phyloP scores from a whole-genome alignment of 2,797 vertebrate species.

The Squalus acanthias region DNA sequence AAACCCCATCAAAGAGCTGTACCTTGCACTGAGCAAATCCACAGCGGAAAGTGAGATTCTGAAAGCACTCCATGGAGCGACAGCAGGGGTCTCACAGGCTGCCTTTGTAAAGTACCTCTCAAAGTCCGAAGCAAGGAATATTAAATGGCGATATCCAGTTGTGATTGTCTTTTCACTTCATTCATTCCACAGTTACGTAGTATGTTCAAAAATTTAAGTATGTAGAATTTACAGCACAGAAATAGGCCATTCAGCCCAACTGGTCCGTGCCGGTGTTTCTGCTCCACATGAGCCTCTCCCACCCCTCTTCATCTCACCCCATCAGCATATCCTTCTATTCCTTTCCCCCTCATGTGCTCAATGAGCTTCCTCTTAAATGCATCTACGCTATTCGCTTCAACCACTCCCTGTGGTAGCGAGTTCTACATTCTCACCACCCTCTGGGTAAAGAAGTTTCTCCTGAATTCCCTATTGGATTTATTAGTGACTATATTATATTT shows the following conservation, averaged over 20 bases:
- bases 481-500: no score
- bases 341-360: not conserved
- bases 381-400: not conserved
- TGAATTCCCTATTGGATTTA: not conserved
- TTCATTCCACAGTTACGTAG: not conserved
- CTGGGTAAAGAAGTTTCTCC: not conserved
- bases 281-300: not conserved
- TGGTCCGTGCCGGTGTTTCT: not conserved
- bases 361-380: not conserved
- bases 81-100: not conserved
- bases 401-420: not conserved
- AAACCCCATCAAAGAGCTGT: slow-evolving; percentile 66
- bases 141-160: slow-evolving; percentile 1
- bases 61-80: not conserved
- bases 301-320: not conserved
- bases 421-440: not conserved
- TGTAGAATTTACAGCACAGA: not conserved
- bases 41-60: slow-evolving; percentile 50
- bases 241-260: not conserved
- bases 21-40: slow-evolving; percentile 62
- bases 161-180: not conserved
- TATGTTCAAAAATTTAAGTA: not conserved
- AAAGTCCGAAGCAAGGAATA: not conserved
- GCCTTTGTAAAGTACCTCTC: not conserved
- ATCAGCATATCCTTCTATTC: not conserved